Percentiles rank a stretch among this genome's conserved stretches.
Evolutionary conservation across 1,140 invertebrate species (phyloP).

Genomic region (Antheraea mylitta): DNA sequence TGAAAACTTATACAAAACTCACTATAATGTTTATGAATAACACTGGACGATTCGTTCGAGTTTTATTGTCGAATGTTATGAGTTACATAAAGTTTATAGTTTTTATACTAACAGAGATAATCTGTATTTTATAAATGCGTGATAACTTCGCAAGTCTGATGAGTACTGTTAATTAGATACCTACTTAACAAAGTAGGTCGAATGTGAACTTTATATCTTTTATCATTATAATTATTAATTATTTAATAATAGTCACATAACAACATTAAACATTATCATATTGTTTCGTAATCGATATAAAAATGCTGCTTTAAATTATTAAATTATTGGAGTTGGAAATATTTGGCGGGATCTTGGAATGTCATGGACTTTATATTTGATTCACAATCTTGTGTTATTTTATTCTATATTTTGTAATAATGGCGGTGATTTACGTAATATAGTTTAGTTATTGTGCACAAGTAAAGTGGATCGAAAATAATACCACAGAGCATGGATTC

Average conservation of each 20-base stretch:
- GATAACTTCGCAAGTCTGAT: background rate
- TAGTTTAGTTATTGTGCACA: no score
- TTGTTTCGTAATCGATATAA: no score
- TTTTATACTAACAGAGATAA: background rate
- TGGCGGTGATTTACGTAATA: no score
- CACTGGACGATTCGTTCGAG: background rate
- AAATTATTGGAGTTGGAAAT: no score
- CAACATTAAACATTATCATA: no score
- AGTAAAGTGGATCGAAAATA: no score
- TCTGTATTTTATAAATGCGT: background rate
- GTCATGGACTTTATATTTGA: no score
- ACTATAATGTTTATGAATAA: background rate
- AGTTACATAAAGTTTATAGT: slow-evolving; percentile 3
- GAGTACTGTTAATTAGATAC: background rate
- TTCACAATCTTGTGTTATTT: no score
- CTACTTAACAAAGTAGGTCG: slow-evolving; percentile 6
- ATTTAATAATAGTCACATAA: background rate
- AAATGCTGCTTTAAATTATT: no score
- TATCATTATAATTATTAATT: background rate
- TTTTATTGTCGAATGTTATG: slow-evolving; percentile 1
- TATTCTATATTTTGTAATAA: no score
- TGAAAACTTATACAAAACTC: background rate
- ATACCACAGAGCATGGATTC: no score
- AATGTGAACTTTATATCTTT: background rate
- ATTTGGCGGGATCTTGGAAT: no score